Evolutionary conservation across 1,140 invertebrate species (phyloP), one percentile per base, ranked within the genome.

Genomic region (Leucophenga varia): DNA sequence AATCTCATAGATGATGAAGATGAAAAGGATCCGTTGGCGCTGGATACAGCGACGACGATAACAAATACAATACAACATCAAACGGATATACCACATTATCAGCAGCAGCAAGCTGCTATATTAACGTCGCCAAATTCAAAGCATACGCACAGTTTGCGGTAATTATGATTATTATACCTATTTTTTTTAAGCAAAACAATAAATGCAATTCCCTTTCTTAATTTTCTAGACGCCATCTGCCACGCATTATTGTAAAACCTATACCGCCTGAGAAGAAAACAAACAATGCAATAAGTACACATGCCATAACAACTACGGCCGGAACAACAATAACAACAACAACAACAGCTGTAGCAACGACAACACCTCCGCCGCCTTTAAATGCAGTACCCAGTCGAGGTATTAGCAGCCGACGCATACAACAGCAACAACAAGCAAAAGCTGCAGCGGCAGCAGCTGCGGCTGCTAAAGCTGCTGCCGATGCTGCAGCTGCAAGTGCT

Each of bases 161-260:
- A 32, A 13, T 47, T 45, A 34, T 21, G n/a, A 22, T 3, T 10
- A 12, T n/a, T n/a, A 3, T 20, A 12, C 18, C 1, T 16, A 16
- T 7, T 10, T 4, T 14, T 2, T 39, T 14, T 21, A 13, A 3
- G 4, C 16, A 19, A 31, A 31, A 1, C 8, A 18, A n/a, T 18
- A 3, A 3, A 14, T 10, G 6, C 28, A 6, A 44, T 36, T 14
- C 30, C 1, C 5, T 14, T 12, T 43, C 34, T 28, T 8, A 34
- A 13, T 34, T 19, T 32, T 20, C 3, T 16, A 72, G 69, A 52
- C 71, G 71, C 32, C 71, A 74, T 61, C 54, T 74, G 55, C 71
- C 71, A 56, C 67, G 71, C 47, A 73, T 74, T 31, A 72, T 74
- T 52, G 57, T 73, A 42, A 74, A 74, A 61, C 57, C 71, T 13